Evolutionary conservation across 2,797 vertebrate species (phyloP), one percentile per base, ranked within the genome.

Genomic region (Darevskia nairensis): DNA sequence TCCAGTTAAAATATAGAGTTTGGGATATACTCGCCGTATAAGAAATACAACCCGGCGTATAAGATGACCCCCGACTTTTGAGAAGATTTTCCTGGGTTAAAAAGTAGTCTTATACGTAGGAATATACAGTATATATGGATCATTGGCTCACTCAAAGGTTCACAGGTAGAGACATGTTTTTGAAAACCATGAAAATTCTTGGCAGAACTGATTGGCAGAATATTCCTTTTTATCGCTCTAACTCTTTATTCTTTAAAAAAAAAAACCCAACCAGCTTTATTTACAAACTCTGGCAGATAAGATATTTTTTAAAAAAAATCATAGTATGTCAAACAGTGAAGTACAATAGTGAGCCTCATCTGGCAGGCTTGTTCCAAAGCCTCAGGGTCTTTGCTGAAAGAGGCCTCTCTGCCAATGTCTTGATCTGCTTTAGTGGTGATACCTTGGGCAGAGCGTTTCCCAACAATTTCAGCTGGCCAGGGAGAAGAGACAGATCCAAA

Each of bases 351-450:
- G 76, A 25, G 10, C 39, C 59, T 82, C 25, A 8, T 55, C 25
- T 77, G 59, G 64, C 50, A 61, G 66, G 68, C 55, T 87, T 80
- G 68, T 82, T 74, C 50, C 79, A 74, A 81, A 81, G 27, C 35
- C 69, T 61, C 35, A 6, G 29, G 69, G 50, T 6, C 35, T 11
- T 82, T 75, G 13, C 69, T 82, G 39, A 27, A 68, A 75, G 75
- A 39, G 39, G 29, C 29, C 59, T 64, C 59, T 35, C 32, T 75
- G 27, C 68, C n/a, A 46, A 21, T 64, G 6, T 81, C 55, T 86
- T 86, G 35, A 72, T 86, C 75, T 50, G n/a, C 9, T 59, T 69
- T 72, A 80, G 80, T 74, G 39, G 46, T 81, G 69, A 68, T 69
- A 66, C 46, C 72, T 44, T 82, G 86, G 82, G 29, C 80, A 82